Conservation (phyloP, 2,113 vertebrate genomes). For the Poeciliopsis turrubarensis region DNA sequence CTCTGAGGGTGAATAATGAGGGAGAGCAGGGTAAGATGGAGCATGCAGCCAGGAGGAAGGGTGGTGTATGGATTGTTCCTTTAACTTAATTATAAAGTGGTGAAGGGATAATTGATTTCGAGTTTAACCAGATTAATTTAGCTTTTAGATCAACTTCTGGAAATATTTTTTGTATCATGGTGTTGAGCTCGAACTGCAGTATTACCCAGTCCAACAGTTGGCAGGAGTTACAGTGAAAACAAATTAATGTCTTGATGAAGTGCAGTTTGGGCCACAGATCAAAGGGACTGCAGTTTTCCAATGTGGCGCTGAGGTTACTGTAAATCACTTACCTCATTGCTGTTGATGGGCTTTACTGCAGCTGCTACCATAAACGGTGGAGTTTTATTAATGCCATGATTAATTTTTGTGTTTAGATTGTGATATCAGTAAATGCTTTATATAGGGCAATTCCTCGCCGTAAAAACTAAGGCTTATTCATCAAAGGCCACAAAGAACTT, state of each 20-base stretch:
- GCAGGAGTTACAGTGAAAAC: not conserved
- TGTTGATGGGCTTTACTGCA: conserved; percentile 25
- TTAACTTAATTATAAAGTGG: not conserved
- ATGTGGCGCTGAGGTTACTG: not conserved
- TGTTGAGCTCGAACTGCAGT: conserved; percentile 1
- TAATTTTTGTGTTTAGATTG: conserved; percentile 34
- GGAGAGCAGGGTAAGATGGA: not conserved
- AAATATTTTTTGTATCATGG: not conserved
- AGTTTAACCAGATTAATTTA: not conserved
- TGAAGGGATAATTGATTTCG: not conserved
- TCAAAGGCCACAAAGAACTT: not conserved
- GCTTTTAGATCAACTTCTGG: not conserved
- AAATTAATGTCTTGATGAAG: conserved; percentile 22
- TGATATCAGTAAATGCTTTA: conserved; percentile 16
- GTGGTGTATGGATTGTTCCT: not conserved
- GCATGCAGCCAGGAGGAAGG: not conserved
- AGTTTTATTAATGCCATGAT: conserved; percentile 37
- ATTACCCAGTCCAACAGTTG: not conserved
- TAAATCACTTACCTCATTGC: not conserved
- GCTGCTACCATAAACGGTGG: conserved; percentile 15
- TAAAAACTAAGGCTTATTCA: conserved; percentile 16
- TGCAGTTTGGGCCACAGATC: not conserved
- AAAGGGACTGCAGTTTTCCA: not conserved
- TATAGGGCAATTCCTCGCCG: conserved; percentile 5
- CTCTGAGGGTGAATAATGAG: conserved; percentile 3